Conservation (phyloP, 2,888 invertebrate species). For the Drosophila histrio region DNA sequence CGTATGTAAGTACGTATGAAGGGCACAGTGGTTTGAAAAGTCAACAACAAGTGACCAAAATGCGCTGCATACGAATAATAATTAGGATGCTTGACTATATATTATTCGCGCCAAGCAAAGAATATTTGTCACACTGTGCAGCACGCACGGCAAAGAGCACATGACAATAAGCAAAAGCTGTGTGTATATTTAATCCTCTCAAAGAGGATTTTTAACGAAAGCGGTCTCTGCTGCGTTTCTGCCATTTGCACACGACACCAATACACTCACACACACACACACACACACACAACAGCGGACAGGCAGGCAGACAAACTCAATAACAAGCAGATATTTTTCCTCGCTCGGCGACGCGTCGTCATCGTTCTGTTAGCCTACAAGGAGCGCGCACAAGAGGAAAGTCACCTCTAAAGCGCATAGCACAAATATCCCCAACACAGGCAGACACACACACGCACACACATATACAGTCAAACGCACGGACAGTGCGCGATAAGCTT, state of each 20-base stretch:
- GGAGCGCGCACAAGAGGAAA: slow-evolving; percentile 68
- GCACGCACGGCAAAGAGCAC: slow-evolving; percentile 61
- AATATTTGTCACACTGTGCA: slow-evolving; percentile 55
- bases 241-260: slow-evolving; percentile 77
- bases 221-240: slow-evolving; percentile 47
- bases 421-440: slow-evolving; percentile 68
- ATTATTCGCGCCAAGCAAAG: slow-evolving; percentile 13
- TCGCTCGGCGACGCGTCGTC: slow-evolving; percentile 20
- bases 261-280: slow-evolving; percentile 24
- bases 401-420: slow-evolving; percentile 75
- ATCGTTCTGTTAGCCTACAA: slow-evolving; percentile 56
- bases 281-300: slow-evolving; percentile 1
- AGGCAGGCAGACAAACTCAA: slow-evolving; percentile 42
- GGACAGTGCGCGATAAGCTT: slow-evolving; percentile 74
- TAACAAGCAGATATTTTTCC: slow-evolving; percentile 49
- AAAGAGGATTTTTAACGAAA: slow-evolving; percentile 77
- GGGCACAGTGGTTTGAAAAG: slow-evolving; percentile 47
- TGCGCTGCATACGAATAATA: slow-evolving; percentile 1
- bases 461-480: slow-evolving; percentile 27
- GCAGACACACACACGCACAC: slow-evolving; percentile 20
- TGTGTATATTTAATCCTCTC: slow-evolving; percentile 78
- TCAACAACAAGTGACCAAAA: not conserved
- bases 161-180: slow-evolving; percentile 58
- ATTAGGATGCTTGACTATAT: slow-evolving; percentile 41
- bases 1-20: slow-evolving; percentile 3